phyloP scores from a whole-genome alignment of 2,113 vertebrate species.

The Lichenostomus cassidix region DNA sequence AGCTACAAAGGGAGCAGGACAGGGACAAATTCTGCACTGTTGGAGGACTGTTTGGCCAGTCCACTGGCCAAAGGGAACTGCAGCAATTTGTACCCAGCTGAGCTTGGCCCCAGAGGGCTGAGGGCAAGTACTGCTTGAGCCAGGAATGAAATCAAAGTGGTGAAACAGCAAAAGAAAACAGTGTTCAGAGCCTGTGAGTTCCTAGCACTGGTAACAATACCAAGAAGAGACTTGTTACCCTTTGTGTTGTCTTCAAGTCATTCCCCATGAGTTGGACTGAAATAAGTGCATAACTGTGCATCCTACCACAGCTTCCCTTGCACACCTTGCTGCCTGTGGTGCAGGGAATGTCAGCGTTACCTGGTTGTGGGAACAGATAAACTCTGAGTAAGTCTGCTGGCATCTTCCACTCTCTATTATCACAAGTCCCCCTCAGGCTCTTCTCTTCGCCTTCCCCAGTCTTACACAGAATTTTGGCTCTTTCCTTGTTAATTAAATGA shows the following conservation, averaged over 20 bases:
- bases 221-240: neutral
- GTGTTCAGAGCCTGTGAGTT: neutral
- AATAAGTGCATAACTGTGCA: neutral
- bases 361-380: neutral
- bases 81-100: neutral
- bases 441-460: constrained; percentile 6
- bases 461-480: constrained; percentile 18
- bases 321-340: neutral
- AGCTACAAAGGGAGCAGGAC: neutral
- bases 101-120: neutral
- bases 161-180: neutral
- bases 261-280: neutral
- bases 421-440: constrained; percentile 13
- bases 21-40: neutral
- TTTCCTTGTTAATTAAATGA: constrained; percentile 41
- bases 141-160: neutral
- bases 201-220: neutral
- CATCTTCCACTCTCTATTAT: neutral
- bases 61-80: neutral
- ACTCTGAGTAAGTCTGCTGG: neutral
- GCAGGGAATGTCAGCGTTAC: neutral
- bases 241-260: neutral
- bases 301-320: neutral
- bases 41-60: neutral
- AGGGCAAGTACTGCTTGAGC: neutral